Base-by-base conservation (phyloP, 1,140 invertebrate genomes). In the Aplysia californica region DNA sequence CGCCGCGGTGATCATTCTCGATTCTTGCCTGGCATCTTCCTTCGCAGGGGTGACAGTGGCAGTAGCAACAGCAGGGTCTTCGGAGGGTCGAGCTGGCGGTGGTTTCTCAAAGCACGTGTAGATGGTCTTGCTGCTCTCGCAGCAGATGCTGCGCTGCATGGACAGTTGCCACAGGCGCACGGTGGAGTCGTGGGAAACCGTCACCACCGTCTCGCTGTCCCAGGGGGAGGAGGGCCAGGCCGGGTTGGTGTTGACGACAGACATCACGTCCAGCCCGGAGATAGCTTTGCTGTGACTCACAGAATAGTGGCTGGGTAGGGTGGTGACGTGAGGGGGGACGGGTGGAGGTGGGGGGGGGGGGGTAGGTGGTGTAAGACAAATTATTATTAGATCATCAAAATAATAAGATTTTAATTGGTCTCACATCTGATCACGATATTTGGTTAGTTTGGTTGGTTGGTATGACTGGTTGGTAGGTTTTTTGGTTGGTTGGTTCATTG, bases 61-160 rank as follows among this genome's bases (percentile, higher is more conserved):
- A n/a, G n/a, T n/a, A n/a, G n/a, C n/a, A n/a, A n/a, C n/a, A n/a
- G n/a, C n/a, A n/a, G n/a, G n/a, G n/a, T n/a, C n/a, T n/a, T n/a
- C n/a, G n/a, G n/a, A n/a, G n/a, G n/a, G n/a, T n/a, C n/a, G n/a
- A n/a, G n/a, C n/a, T n/a, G n/a, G n/a, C n/a, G n/a, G n/a, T n/a
- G n/a, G n/a, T n/a, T n/a, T n/a, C n/a, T 70, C 68, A 56, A 56
- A 70, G 29, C 58, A 41, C 2, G 68, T 70, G 31, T 70, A 70
- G 35, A 70, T 70, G 18, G 68, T 70, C 36, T 70, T 56, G 20
- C 50, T 56, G 68, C 68, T 70, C 50, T 70, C 38, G 36, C 68
- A 70, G 50, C 68, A 29, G 31, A 70, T 70, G 29, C 68, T 55
- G 15, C 58, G 55, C 31, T 26, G 58, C 35, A 38, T 70, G 26